Evolutionary conservation across 2,113 vertebrate genomes (phyloP), one percentile per base, ranked within the genome.

Genomic region (Stigmatopora argus): DNA sequence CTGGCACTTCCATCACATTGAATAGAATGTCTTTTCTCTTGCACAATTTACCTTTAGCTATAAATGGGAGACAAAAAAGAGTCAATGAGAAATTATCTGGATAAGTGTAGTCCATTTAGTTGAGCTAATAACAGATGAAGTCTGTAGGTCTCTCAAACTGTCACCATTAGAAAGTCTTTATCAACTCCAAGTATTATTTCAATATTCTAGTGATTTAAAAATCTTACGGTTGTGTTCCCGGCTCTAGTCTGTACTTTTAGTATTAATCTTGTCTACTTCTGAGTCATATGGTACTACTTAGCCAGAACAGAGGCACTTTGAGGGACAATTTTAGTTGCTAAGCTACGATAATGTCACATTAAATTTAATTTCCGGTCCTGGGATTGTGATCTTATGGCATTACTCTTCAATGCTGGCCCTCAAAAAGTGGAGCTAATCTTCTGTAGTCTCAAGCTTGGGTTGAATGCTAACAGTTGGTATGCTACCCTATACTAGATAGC

Each of bases 1-100:
- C 9, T 41, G 6, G 38, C 4, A 41, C 38, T 41, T 41, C 38
- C 38, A 41, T 41, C 38, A 41, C 7, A 41, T 2, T 41, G 38
- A 73, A 62, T 44, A 0, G 67, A 21, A 19, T 68, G 55, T 71
- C 65, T 58, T 75, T 64, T 67, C 44, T 57, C 71, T 67, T 57
- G 73, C 62, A 68, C 38, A 44, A 49, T 73, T 74, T 72, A 2
- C 60, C 7, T 19, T 41, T 1, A 41, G 55, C 73, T 65, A 57
- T 11, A 48, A 17, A 48, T 48, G 46, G 46, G 5, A 48, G 11
- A 48, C 46, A 48, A 15, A 48, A 48, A 48, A 5, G 5, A 17
- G 15, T 17, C 15, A 48, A 48, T 48, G 14, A 48, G 46, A 48
- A 17, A 12, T 1, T 46, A 46, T 46, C 14, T 48, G 5, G 14